Conservation (phyloP, 2,113 vertebrate species). For the Forbesichthys agassizii region DNA sequence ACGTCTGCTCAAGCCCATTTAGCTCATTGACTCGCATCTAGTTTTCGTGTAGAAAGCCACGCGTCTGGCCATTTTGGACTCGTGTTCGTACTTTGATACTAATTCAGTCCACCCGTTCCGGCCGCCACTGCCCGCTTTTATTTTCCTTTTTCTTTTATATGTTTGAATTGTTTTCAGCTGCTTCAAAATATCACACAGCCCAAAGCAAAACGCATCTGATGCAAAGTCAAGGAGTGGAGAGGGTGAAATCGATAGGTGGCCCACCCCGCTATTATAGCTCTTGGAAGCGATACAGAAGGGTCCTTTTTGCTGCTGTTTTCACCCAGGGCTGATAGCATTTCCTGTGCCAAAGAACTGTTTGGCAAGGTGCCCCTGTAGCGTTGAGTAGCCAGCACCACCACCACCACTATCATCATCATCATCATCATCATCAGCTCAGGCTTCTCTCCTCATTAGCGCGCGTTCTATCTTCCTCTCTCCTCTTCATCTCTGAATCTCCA, state of each 20-base stretch:
- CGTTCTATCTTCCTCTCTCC: conserved; percentile 12
- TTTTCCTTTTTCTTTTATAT: not conserved
- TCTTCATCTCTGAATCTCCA: conserved; percentile 19
- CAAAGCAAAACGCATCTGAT: conserved; percentile 63
- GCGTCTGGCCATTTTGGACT: conserved; percentile 39
- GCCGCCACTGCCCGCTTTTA: conserved; percentile 14
- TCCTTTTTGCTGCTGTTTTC: conserved; percentile 60
- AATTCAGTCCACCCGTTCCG: conserved; percentile 51
- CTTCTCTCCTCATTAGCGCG: conserved; percentile 51
- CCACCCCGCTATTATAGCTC: conserved; percentile 48
- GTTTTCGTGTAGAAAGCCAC: conserved; percentile 14
- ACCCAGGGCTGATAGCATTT: conserved; percentile 58
- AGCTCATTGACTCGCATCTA: conserved; percentile 49
- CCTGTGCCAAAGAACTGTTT: conserved; percentile 58
- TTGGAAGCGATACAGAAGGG: conserved; percentile 57
- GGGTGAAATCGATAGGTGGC: conserved; percentile 69
- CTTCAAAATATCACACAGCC: conserved; percentile 62
- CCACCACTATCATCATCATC: conserved; percentile 57
- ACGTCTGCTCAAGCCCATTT: conserved; percentile 34
- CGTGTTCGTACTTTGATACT: conserved; percentile 61
- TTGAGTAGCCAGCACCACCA: conserved; percentile 49
- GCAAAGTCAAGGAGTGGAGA: conserved; percentile 66
- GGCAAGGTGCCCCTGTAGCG: conserved; percentile 54
- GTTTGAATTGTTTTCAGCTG: conserved; percentile 28
- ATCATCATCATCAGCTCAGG: conserved; percentile 55